A percentile compares a stretch with the other conserved stretches of the same genome.
phyloP scores from a whole-genome alignment of 1,140 invertebrate genomes.

The Panagrolaimus sp. region DNA sequence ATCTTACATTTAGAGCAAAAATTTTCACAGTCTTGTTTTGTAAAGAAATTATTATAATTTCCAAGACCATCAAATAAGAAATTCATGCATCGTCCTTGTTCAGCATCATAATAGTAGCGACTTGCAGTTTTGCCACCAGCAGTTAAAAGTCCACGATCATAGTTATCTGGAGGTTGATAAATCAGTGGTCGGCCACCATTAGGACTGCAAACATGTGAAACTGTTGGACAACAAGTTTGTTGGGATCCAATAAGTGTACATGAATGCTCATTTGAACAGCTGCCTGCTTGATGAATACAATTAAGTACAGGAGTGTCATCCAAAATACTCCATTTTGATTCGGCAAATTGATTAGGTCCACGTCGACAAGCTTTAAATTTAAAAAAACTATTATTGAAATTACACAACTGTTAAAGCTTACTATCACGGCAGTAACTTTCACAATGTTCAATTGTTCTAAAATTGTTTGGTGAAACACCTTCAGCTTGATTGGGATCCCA shows the following conservation, averaged over 20 bases:
- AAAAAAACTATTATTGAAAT: too few relatives aligned
- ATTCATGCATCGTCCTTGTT: slow-evolving; percentile 50
- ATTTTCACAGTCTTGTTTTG: slow-evolving; percentile 53
- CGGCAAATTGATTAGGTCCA: slow-evolving; percentile 42
- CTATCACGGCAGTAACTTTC: slow-evolving; percentile 52
- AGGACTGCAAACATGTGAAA: slow-evolving; percentile 18
- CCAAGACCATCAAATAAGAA: slow-evolving; percentile 51
- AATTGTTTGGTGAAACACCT: slow-evolving; percentile 55
- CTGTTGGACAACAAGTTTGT: slow-evolving; percentile 53
- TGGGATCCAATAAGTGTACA: slow-evolving; percentile 52
- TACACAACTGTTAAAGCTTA: too few relatives aligned
- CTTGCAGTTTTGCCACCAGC: slow-evolving; percentile 43
- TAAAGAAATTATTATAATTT: slow-evolving; percentile 55
- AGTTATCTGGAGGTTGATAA: slow-evolving; percentile 39
- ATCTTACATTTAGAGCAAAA: slow-evolving; percentile 54
- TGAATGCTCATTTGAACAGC: slow-evolving; percentile 42
- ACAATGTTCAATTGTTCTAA: slow-evolving; percentile 52
- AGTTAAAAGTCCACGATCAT: slow-evolving; percentile 49
- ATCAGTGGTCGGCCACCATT: slow-evolving; percentile 21
- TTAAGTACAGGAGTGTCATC: slow-evolving; percentile 53
- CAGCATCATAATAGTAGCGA: slow-evolving; percentile 54
- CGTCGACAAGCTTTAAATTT: slow-evolving; percentile 42
- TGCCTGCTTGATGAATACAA: slow-evolving; percentile 40
- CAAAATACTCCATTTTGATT: slow-evolving; percentile 31
- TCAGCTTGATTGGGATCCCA: slow-evolving; percentile 51